A percentile compares a stretch with the other conserved stretches of the same genome.
Conservation (phyloP, 2,888 invertebrate genomes). For the Apamea sordens region DNA sequence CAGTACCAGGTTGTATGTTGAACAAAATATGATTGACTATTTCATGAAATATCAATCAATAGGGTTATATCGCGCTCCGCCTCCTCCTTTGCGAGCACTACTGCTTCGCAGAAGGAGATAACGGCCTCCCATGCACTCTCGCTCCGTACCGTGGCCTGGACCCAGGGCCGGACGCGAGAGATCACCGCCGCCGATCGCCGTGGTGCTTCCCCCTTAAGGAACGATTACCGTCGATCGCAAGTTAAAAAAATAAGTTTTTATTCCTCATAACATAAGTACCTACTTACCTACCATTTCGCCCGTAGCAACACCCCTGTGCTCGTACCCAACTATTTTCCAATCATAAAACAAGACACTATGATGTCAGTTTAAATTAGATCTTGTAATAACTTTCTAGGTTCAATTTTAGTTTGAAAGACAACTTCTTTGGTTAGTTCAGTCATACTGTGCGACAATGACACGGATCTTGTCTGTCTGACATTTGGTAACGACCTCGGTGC, state of each 20-base stretch:
- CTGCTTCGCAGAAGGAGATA: no score
- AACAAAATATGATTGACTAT: not conserved
- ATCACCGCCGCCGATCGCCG: no score
- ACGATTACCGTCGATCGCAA: no score
- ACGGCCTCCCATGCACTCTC: no score
- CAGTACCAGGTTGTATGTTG: not conserved
- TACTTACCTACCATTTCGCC: not conserved
- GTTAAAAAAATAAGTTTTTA: not conserved
- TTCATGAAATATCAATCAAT: not conserved
- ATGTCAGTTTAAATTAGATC: not conserved
- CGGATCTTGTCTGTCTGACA: slow-evolving; percentile 84
- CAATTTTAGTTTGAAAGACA: slow-evolving; percentile 24
- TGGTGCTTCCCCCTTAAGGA: no score
- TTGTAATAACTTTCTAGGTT: slow-evolving; percentile 17
- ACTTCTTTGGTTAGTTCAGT: slow-evolving; percentile 52
- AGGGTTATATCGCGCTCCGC: not conserved
- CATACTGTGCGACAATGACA: slow-evolving; percentile 75
- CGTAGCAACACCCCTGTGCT: not conserved
- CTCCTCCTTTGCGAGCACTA: no score
- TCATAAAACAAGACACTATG: not conserved
- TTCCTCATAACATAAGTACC: not conserved
- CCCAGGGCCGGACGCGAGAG: no score
- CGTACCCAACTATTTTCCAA: not conserved
- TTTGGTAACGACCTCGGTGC: slow-evolving; percentile 84
- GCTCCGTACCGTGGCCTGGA: no score